Conservation (phyloP, 37 sponge, comb jelly and placozoan species). For the Cliona cf. orientalis region DNA sequence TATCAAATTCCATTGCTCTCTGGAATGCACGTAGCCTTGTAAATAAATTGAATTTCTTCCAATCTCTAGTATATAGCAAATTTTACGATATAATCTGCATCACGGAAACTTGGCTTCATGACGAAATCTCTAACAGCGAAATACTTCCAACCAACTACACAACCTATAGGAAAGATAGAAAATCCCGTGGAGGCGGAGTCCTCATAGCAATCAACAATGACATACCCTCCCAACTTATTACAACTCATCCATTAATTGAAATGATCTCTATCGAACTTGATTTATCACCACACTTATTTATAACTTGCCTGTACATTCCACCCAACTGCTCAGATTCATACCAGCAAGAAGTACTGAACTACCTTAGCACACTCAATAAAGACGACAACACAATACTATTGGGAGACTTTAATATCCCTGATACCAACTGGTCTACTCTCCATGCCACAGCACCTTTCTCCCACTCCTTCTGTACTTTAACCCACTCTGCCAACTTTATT, state of each 20-base stretch:
- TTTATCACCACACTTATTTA: not conserved
- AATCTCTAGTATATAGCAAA: not conserved
- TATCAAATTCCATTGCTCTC: not conserved
- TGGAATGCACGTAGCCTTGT: not conserved
- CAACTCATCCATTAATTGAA: not conserved
- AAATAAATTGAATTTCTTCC: not conserved
- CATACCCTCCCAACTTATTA: not conserved
- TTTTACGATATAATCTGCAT: constrained; percentile 4
- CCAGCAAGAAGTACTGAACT: not conserved
- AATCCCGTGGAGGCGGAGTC: constrained; percentile 13
- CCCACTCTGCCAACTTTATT: not conserved
- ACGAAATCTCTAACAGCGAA: not conserved
- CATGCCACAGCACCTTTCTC: not conserved
- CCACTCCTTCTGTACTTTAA: not conserved
- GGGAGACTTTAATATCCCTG: constrained; percentile 16
- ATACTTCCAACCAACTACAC: constrained; percentile 9
- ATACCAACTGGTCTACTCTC: not conserved
- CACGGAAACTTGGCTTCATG: constrained; percentile 17
- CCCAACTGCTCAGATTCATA: not conserved
- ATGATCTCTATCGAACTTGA: not conserved
- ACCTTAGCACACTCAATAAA: not conserved
- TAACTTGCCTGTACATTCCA: not conserved
- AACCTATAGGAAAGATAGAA: not conserved
- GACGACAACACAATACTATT: not conserved
- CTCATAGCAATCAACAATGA: not conserved